Percentiles rank a stretch among this genome's conserved stretches.
Conservation (phyloP, 1,140 invertebrate genomes). For the Ericerus pela region DNA sequence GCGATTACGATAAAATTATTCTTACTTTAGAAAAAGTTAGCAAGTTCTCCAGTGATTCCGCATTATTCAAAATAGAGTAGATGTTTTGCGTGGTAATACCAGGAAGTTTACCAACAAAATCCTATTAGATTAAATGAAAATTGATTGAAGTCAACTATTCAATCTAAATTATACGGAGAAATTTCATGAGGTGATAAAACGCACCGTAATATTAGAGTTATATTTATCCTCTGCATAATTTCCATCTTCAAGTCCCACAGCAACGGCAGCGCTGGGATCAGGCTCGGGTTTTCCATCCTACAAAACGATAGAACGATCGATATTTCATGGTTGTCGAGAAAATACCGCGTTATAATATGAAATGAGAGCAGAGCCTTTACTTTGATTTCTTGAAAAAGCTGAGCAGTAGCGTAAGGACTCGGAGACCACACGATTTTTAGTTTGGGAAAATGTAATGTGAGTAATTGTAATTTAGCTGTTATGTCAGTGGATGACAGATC, state of each 20-base stretch:
- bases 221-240: constrained; percentile 49
- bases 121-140: constrained; percentile 32
- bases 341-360: not conserved
- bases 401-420: constrained; percentile 83
- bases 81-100: constrained; percentile 82
- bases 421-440: constrained; percentile 89
- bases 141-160: not conserved
- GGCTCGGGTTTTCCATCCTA: constrained; percentile 64
- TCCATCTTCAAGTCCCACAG: constrained; percentile 45
- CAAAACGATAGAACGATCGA: constrained; percentile 23
- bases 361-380: constrained; percentile 25
- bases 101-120: constrained; percentile 80
- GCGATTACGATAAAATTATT: no score
- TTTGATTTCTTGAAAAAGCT: constrained; percentile 83
- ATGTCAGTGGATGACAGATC: constrained; percentile 54
- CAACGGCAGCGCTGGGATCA: constrained; percentile 46
- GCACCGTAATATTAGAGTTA: constrained; percentile 48
- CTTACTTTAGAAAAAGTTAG: constrained; percentile 21
- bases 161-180: not conserved
- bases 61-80: constrained; percentile 57
- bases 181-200: not conserved
- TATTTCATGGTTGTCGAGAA: not conserved
- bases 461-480: constrained; percentile 67
- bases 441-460: constrained; percentile 87
- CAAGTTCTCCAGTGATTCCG: constrained; percentile 53